phyloP scores from a whole-genome alignment of 2,113 vertebrate genomes.

The Aplodontia rufa region DNA sequence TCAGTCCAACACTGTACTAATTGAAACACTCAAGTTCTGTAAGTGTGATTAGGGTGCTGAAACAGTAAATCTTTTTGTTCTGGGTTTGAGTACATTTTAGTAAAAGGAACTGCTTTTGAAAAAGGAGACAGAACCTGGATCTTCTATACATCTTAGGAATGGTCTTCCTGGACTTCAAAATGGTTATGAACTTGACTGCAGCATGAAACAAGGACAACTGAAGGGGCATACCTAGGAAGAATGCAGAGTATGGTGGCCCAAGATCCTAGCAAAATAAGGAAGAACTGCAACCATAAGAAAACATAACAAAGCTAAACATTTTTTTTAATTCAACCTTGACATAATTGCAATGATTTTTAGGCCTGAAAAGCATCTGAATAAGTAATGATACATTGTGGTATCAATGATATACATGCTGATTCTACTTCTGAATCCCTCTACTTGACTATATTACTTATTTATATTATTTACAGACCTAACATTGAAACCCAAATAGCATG shows the following conservation, averaged over 20 bases:
- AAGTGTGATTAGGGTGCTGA: not conserved
- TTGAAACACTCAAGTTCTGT: not conserved
- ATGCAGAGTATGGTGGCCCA: rapidly evolving
- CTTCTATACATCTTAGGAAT: not conserved
- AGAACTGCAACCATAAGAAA: not conserved
- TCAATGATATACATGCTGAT: not conserved
- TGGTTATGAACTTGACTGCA: not conserved
- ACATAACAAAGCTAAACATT: not conserved
- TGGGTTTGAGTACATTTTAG: not conserved
- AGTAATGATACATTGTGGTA: not conserved
- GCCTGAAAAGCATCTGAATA: slow-evolving; percentile 37
- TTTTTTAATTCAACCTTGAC: not conserved
- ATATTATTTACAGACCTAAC: slow-evolving; percentile 26
- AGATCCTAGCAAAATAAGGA: not conserved
- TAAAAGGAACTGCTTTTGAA: not conserved
- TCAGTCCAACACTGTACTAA: not conserved
- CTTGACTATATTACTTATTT: slow-evolving; percentile 57
- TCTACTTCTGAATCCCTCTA: not conserved
- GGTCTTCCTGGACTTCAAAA: slow-evolving; percentile 7
- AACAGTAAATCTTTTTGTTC: not conserved
- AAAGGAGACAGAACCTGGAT: not conserved
- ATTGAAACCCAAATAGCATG: slow-evolving; percentile 27
- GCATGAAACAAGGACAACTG: not conserved
- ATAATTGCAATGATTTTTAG: not conserved
- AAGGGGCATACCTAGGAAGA: not conserved